Conservation (phyloP, 2,888 invertebrate genomes). For the Cybosia mesomella region DNA sequence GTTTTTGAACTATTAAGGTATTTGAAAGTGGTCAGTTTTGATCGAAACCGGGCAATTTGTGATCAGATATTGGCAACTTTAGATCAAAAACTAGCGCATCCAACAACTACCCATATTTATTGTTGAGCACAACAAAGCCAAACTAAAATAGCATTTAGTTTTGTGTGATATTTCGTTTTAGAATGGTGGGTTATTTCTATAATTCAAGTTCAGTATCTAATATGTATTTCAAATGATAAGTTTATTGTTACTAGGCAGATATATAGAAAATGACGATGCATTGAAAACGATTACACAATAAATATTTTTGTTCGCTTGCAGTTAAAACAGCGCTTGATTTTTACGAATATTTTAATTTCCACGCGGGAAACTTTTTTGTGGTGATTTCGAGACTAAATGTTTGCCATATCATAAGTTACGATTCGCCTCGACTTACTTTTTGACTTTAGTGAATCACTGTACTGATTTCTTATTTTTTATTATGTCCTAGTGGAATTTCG, state of each 20-base stretch:
- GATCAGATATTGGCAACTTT: not conserved
- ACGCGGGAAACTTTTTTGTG: conserved; percentile 26
- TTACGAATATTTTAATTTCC: conserved; percentile 29
- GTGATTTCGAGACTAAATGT: not conserved
- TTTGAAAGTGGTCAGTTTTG: not conserved
- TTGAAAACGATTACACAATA: not conserved
- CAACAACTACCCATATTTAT: not conserved
- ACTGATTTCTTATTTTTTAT: conserved; percentile 29
- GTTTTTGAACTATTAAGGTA: not conserved
- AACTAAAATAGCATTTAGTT: conserved; percentile 38
- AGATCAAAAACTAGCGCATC: not conserved
- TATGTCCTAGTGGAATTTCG: conserved; percentile 37
- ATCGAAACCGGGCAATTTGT: not conserved
- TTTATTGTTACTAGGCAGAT: too few species aligned
- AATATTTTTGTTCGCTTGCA: conserved; percentile 19
- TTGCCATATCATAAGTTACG: conserved; percentile 13
- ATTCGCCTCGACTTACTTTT: conserved; percentile 8
- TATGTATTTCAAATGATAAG: not conserved
- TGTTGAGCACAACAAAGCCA: not conserved
- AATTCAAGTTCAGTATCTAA: conserved; percentile 20
- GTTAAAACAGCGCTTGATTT: conserved; percentile 34
- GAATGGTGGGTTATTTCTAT: conserved; percentile 40
- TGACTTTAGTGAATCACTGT: not conserved
- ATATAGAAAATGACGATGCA: too few species aligned
- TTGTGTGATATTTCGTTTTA: conserved; percentile 40